phyloP scores from a whole-genome alignment of 2,113 vertebrate genomes.

The Malurus elegans region DNA sequence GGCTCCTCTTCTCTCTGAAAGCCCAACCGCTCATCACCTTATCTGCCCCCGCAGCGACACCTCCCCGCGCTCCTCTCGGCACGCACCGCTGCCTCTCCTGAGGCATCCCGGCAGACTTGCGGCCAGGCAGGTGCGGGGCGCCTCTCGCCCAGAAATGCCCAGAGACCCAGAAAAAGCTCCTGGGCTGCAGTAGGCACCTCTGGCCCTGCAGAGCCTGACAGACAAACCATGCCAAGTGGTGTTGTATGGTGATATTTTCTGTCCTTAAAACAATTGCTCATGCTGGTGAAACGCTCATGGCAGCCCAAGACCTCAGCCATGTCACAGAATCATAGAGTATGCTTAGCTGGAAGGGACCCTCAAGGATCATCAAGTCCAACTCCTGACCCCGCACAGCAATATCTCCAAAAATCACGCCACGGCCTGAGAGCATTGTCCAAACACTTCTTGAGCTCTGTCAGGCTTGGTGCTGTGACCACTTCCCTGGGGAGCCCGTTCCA shows the following conservation, averaged over 20 bases:
- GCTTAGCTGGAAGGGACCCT: background rate
- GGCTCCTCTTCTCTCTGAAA: constrained; percentile 18
- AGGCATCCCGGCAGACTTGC: rapidly evolving
- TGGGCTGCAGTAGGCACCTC: background rate
- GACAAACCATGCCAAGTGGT: background rate
- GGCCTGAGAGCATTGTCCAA: background rate
- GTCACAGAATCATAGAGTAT: background rate
- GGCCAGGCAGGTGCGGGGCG: background rate
- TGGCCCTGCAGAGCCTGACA: rapidly evolving
- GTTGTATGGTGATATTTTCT: rapidly evolving
- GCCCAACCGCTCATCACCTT: constrained; percentile 43
- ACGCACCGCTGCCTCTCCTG: background rate
- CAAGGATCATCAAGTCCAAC: background rate
- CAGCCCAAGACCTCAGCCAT: background rate
- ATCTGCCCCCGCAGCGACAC: background rate
- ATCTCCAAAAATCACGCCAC: background rate
- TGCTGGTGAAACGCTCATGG: rapidly evolving
- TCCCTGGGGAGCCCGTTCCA: background rate
- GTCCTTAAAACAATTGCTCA: background rate
- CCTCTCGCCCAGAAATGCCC: background rate
- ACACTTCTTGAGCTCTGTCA: background rate
- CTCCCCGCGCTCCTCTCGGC: background rate
- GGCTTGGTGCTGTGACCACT: background rate
- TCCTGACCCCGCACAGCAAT: no score
- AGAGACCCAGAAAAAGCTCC: background rate